phyloP scores from a whole-genome alignment of 1,140 invertebrate genomes.

The Brachionus calyciflorus region DNA sequence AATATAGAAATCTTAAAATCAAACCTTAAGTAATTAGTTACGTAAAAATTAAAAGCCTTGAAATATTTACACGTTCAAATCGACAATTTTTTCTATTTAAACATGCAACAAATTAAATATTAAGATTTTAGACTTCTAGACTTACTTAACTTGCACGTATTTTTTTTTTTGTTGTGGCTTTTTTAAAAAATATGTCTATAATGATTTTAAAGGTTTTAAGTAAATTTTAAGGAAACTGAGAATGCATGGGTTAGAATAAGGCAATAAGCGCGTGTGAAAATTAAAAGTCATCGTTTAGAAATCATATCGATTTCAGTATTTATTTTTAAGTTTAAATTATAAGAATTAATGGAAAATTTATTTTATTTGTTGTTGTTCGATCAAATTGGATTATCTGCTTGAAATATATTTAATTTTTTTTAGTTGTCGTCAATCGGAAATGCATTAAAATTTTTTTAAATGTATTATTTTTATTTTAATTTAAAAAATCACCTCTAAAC shows the following conservation, averaged over 20 bases:
- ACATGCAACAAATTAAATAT: no score
- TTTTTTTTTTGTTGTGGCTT: no score
- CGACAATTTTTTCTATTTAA: no score
- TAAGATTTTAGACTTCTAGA: no score
- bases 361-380: neutral
- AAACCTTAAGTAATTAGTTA: neutral
- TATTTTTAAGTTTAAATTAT: neutral
- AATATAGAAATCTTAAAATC: neutral
- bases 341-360: neutral
- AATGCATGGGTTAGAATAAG: no score
- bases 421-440: neutral
- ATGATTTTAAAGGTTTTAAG: no score
- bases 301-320: neutral
- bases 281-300: neutral
- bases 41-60: neutral
- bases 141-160: slow-evolving; percentile 31
- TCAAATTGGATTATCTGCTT: slow-evolving; percentile 41
- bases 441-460: slow-evolving; percentile 36
- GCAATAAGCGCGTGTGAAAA: slow-evolving; percentile 1
- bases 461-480: no score
- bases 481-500: neutral
- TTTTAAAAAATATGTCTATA: no score
- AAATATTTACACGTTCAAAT: slow-evolving; percentile 40
- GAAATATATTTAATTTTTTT: neutral
- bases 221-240: no score